Base-by-base conservation (phyloP, 2,888 invertebrate genomes). In the Parnassius apollo region DNA sequence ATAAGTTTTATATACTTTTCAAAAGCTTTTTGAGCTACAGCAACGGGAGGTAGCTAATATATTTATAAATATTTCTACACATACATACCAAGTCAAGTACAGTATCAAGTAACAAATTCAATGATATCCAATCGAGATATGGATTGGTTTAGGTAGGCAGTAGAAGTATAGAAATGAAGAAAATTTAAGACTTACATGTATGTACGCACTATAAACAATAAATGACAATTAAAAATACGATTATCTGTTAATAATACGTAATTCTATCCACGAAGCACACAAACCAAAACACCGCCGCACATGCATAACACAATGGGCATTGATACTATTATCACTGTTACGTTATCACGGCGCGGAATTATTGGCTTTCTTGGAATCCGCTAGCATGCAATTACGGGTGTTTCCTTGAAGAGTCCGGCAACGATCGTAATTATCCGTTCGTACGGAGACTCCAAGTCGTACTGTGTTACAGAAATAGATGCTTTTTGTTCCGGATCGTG, bases 281-380 rank as follows among this genome's bases (percentile, higher is more conserved):
- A 59, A 8, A 53, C 35, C 7, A 10, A 10, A 35, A 35, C 35
- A 48, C n/a, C 25, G 25, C 12, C 52, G 45, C 58, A 49, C n/a
- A 54, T 13, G 48, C 55, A 48, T 54, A 57, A 57, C 46, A 71
- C 73, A 78, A 74, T 74, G 69, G 76, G 68, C 70, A 69, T 76
- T 82, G 85, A 86, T 85, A 87, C 71, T 72, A 82, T 80, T 86
- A 87, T 88, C 85, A 80, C 73, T 72, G 72, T 73, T 73, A 71
- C 75, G 77, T 83, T 90, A 90, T 89, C 88, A 81, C 72, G 71
- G 70, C 70, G 72, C 73, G 78, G 76, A 81, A 77, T 81, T 80
- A 81, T 78, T 69, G 72, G 69, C 72, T 75, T 89, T 88, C 88
- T 76, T 71, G 78, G 88, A 87, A 71, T 75, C 74, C 77, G 73